phyloP scores from a whole-genome alignment of 2,797 vertebrate species.

The Phoebastria nigripes region DNA sequence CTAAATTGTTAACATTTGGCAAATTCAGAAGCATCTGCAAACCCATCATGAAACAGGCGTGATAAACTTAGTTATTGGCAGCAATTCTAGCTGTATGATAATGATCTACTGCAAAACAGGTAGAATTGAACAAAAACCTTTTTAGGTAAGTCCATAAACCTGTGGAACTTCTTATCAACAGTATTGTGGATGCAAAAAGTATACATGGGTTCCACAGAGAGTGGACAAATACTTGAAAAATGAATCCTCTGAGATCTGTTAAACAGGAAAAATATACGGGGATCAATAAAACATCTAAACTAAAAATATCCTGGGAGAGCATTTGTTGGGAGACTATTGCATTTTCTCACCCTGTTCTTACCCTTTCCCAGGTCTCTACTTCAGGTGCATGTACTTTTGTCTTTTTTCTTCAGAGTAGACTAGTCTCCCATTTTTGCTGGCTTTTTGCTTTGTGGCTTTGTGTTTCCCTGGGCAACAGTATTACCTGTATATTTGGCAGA shows the following conservation, averaged over 20 bases:
- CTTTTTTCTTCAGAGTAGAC: neutral
- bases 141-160: neutral
- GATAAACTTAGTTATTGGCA: neutral
- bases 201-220: rapidly evolving
- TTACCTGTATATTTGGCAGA: neutral
- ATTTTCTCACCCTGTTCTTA: neutral
- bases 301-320: neutral
- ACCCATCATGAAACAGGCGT: neutral
- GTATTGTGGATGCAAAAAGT: neutral
- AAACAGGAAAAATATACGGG: neutral
- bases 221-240: neutral
- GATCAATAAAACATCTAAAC: neutral
- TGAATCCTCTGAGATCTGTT: neutral
- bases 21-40: neutral
- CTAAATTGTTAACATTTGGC: neutral
- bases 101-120: neutral
- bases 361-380: neutral
- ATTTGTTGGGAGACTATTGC: neutral
- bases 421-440: neutral
- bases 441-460: neutral
- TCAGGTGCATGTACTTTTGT: neutral
- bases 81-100: neutral
- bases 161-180: neutral
- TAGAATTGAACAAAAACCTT: neutral
- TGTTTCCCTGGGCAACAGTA: neutral